Percentiles rank a stretch among this genome's conserved stretches.
These are phyloP conservation scores for Rhipidura dahli DNA, from an alignment of 2,113 vertebrate genomes.

Conservation along the genomic window DNA sequence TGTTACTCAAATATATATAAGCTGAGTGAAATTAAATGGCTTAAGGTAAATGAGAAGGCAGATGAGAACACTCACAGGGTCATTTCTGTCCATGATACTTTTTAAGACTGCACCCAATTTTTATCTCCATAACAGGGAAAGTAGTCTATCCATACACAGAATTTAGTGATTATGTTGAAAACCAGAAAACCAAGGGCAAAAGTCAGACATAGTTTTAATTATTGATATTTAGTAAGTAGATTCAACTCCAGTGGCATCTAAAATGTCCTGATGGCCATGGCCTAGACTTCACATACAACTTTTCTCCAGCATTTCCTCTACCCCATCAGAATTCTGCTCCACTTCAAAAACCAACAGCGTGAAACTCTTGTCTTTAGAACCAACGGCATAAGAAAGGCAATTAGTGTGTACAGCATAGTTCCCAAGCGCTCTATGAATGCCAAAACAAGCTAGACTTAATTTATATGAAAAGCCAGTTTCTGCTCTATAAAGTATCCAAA, in stretches of 20 bases:
- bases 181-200: neutral
- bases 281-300: neutral
- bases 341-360: neutral
- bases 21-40: neutral
- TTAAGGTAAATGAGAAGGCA: neutral
- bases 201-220: neutral
- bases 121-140: rapidly evolving
- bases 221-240: neutral
- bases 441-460: neutral
- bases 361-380: neutral
- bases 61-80: neutral
- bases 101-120: neutral
- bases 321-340: neutral
- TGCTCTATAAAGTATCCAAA: neutral
- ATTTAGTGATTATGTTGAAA: neutral
- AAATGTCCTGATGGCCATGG: neutral
- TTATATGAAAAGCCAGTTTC: neutral
- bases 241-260: neutral
- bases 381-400: neutral
- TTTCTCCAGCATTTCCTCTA: neutral
- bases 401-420: neutral
- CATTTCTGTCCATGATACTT: neutral
- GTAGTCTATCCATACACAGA: neutral
- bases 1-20: neutral
- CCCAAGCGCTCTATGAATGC: rapidly evolving